Conservation (phyloP, 2,888 invertebrate genomes). For the Pilophorus perplexus region DNA sequence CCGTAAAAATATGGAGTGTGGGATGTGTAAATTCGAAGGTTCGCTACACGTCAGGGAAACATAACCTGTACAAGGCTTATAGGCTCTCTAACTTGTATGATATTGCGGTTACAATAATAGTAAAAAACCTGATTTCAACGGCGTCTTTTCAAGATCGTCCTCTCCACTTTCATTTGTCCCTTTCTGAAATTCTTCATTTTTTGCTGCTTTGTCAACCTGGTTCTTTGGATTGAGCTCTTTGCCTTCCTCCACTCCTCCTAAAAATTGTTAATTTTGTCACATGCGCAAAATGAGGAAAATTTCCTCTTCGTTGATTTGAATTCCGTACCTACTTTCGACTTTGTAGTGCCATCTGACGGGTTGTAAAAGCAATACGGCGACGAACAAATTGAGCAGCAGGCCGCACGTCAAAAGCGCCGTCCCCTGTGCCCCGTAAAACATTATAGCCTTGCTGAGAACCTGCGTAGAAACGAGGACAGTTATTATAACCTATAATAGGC, state of each 20-base stretch:
- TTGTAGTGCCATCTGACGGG: slow-evolving; percentile 63
- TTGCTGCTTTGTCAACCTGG: neutral
- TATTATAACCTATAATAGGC: too few species aligned
- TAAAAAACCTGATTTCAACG: neutral
- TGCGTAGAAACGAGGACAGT: too few species aligned
- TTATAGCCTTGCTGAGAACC: slow-evolving; percentile 58
- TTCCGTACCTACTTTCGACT: slow-evolving; percentile 49
- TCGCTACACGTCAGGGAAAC: too few species aligned
- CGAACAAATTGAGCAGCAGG: slow-evolving; percentile 61
- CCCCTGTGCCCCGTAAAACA: slow-evolving; percentile 60
- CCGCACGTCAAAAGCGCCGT: slow-evolving; percentile 63
- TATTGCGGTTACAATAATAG: too few species aligned
- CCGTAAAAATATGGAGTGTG: too few species aligned
- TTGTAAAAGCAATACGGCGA: slow-evolving; percentile 62
- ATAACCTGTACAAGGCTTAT: too few species aligned
- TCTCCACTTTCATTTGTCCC: neutral
- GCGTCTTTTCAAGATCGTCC: neutral
- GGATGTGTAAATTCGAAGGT: too few species aligned
- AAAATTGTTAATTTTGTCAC: too few species aligned
- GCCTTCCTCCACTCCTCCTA: neutral
- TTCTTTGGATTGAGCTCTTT: neutral
- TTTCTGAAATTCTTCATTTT: neutral
- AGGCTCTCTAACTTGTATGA: too few species aligned
- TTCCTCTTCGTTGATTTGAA: too few species aligned
- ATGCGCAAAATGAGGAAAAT: too few species aligned